Base-by-base conservation (phyloP, 2,113 vertebrate genomes). In the Triplophysa tibetana region DNA sequence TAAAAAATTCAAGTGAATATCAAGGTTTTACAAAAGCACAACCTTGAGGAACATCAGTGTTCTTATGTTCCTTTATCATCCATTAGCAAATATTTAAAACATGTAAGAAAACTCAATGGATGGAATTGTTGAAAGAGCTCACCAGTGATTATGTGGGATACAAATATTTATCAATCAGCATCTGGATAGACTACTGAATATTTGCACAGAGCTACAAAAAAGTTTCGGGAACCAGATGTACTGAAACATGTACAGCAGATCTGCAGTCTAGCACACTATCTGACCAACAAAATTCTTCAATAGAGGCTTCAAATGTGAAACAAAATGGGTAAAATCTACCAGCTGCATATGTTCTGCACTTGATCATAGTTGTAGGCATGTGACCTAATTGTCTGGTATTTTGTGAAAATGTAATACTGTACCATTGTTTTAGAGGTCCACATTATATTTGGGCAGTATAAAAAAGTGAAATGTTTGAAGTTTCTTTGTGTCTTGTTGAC, bases 401-500 rank as follows among this genome's bases (percentile, higher is more conserved):
- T 76, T 56, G 91, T 93, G 88, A 91, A 91, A 85, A 90, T 92
- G 91, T 92, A 85, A 90, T 91, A 89, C 88, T 92, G 90, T 94
- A 90, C 90, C 91, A 93, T 92, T 91, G 83, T 79, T 81, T 72
- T 91, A 92, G 89, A 90, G 84, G 88, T 90, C 90, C 88, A 86
- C 84, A 88, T 89, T 91, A 90, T 90, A 90, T 92, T 89, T 81
- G 89, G 88, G 88, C 90, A 91, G 88, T 91, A 91, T 92, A 70
- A 86, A 92, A 87, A 89, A 88, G 90, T 91, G 88, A 69, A 70
- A 65, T 69, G 64, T 73, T 80, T 66, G 26, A 79, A 54, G 90
- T 92, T 91, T 91, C 89, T 92, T 81, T 93, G 89, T 93, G 92
- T 90, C 89, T 91, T 92, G 90, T 91, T 90, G 85, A 90, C 87